phyloP scores from a whole-genome alignment of 2,113 vertebrate species.

The Dolichotis patagonum region DNA sequence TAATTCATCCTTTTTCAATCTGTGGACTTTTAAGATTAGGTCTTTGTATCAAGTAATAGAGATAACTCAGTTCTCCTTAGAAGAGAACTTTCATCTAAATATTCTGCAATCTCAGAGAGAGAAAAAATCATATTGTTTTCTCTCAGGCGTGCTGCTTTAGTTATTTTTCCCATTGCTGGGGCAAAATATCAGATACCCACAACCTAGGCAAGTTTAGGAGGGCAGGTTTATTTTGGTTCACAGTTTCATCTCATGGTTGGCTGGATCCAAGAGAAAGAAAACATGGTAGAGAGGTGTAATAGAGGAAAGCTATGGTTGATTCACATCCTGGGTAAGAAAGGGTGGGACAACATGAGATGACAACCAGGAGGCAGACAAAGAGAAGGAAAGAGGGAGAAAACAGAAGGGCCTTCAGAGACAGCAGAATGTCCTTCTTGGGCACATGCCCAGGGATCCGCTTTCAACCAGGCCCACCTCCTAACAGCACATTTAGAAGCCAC shows the following conservation, averaged over 20 bases:
- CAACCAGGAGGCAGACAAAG: not conserved
- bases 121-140: not conserved
- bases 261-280: not conserved
- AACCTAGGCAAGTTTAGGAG: not conserved
- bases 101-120: not conserved
- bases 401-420: not conserved
- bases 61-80: not conserved
- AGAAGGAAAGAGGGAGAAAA: not conserved
- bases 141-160: not conserved
- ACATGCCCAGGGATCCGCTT: not conserved
- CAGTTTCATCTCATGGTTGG: not conserved
- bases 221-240: not conserved
- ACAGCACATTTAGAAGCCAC: not conserved
- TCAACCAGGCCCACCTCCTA: not conserved
- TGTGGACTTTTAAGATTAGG: not conserved
- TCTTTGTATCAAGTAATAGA: not conserved
- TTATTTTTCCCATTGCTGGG: not conserved
- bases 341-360: not conserved
- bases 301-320: not conserved
- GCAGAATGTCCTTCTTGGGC: not conserved
- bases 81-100: not conserved
- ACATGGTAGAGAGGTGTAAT: not conserved
- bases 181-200: not conserved
- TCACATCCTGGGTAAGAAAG: too few relatives aligned
- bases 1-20: conserved; percentile 41